Base-by-base conservation (phyloP, 2,113 vertebrate species). In the Hystrix brachyura region DNA sequence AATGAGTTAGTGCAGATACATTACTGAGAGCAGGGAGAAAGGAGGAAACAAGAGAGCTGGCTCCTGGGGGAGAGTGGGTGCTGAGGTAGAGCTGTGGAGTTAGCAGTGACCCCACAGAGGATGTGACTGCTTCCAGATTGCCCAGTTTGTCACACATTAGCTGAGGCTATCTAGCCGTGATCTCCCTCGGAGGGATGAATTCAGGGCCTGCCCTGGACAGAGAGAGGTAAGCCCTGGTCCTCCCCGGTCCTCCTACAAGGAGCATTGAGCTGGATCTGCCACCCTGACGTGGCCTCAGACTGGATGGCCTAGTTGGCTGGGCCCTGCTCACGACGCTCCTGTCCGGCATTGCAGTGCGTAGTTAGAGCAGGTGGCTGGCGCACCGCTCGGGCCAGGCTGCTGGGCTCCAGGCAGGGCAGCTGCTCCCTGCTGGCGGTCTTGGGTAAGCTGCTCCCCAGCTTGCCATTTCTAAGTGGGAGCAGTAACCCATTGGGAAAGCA, bases 331-430 rank as follows among this genome's bases (percentile, higher is more conserved):
- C n/a, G n/a, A 38, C 38, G 38, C 38, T 38, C 38, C 38, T 38
- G 38, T 38, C 38, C 38, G 38, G 38, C 38, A 38, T 38, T 38
- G 38, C 38, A 38, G 38, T 38, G 38, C 2, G 25, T 76, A 34
- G 12, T 1, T 0, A 53, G 48, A 32, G 29, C 29, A 19, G 48
- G 76, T 18, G 27, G 32, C 8, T 53, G 11, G 34, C 51, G 25
- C 15, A 11, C 7, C 51, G 2, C 17, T 79, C 51, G 3, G 48
- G 17, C 76, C 74, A 53, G 76, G 76, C 48, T 34, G 43, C 23
- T 11, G 4, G 3, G 46, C 1, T 0, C 46, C 8, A 34, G n/a
- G 34, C 51, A 4, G 53, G 15, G 0, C 15, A 62, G 25, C 71
- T 62, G 51, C 64, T 34, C 71, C 69, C 65, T 25, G 32, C 32